Conservation (phyloP, 1,140 invertebrate species). For the Pachypsylla venusta region DNA sequence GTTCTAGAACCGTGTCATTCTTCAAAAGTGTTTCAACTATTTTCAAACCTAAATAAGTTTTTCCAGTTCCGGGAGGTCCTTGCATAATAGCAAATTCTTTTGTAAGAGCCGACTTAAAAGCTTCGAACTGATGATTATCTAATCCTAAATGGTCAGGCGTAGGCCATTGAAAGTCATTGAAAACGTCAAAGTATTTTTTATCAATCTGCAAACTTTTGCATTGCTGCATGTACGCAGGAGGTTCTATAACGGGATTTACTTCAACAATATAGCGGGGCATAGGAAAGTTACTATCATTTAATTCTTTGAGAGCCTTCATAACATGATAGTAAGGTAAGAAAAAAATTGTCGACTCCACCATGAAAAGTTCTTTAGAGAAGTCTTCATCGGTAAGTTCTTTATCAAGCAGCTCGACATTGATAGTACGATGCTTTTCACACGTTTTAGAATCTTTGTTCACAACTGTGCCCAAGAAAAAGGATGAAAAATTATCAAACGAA, state of each 20-base stretch:
- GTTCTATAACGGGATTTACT: conserved; percentile 24
- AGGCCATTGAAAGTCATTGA: conserved; percentile 32
- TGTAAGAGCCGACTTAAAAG: conserved; percentile 40
- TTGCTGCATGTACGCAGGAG: conserved; percentile 22
- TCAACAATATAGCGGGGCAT: conserved; percentile 47
- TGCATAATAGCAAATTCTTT: conserved; percentile 58
- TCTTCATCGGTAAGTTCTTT: conserved; percentile 29
- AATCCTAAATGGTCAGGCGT: conserved; percentile 31
- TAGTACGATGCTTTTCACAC: conserved; percentile 33
- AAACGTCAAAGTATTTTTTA: conserved; percentile 18
- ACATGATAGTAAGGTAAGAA: conserved; percentile 52
- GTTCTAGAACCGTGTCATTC: conserved; percentile 30
- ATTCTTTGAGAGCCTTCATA: conserved; percentile 40
- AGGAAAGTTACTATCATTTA: conserved; percentile 37
- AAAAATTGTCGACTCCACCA: conserved; percentile 50
- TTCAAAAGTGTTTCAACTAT: conserved; percentile 41
- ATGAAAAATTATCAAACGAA: conserved; percentile 47
- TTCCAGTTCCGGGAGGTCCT: conserved; percentile 64
- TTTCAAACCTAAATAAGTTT: conserved; percentile 58
- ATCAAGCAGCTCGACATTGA: conserved; percentile 33
- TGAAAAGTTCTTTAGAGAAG: conserved; percentile 33
- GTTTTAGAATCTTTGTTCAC: conserved; percentile 34
- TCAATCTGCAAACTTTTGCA: conserved; percentile 12
- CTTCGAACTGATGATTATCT: conserved; percentile 41
- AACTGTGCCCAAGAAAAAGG: conserved; percentile 49